Evolutionary conservation across 2,888 invertebrate genomes (phyloP).

Genomic region (Acleris emargana): DNA sequence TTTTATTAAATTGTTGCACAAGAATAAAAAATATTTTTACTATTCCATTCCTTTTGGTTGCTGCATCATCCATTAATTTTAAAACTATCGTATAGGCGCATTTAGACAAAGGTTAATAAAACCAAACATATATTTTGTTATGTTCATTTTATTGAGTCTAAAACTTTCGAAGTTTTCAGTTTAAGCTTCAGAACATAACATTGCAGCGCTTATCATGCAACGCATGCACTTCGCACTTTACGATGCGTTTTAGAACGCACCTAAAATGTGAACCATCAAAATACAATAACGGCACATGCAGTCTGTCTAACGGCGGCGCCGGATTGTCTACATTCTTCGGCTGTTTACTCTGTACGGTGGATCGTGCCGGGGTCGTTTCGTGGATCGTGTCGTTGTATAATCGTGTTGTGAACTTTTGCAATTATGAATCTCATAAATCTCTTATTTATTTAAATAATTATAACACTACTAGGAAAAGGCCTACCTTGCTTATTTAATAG

Average conservation of each 20-base stretch:
- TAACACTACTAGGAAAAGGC: too few species aligned
- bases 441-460: too few species aligned
- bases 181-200: background rate
- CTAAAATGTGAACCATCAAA: constrained; percentile 30
- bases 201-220: constrained; percentile 1
- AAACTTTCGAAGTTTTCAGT: too few species aligned
- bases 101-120: too few species aligned
- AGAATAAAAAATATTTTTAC: too few species aligned
- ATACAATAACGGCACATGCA: constrained; percentile 36
- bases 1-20: too few species aligned
- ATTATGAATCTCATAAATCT: background rate
- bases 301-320: constrained; percentile 50
- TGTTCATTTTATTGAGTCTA: too few species aligned
- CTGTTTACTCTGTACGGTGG: constrained; percentile 43
- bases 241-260: constrained; percentile 10
- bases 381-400: constrained; percentile 40
- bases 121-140: too few species aligned
- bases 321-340: constrained; percentile 51
- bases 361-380: constrained; percentile 20
- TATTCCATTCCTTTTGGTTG: too few species aligned
- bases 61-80: too few species aligned
- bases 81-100: too few species aligned
- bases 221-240: constrained; percentile 27
- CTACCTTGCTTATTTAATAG: too few species aligned
- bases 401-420: constrained; percentile 39